A percentile compares a stretch with the other conserved stretches of the same genome.
Evolutionary conservation across 2,888 invertebrate species (phyloP).

Genomic region (Lordiphosa fenestrarum): DNA sequence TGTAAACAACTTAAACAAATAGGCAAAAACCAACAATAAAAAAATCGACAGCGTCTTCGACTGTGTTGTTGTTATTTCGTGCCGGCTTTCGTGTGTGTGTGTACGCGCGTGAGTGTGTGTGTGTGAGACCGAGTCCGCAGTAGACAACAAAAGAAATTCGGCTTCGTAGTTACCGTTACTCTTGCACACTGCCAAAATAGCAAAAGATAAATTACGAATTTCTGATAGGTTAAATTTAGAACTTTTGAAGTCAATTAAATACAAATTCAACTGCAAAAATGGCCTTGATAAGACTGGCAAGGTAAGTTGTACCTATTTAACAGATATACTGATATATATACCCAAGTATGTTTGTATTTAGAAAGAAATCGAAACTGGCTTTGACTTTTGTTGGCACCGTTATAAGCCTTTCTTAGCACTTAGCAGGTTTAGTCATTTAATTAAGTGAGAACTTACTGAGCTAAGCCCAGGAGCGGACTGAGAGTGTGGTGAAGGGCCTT

Average conservation of each 20-base stretch:
- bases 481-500: no score
- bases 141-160: constrained; percentile 45
- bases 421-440: constrained; percentile 17
- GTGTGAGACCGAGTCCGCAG: constrained; percentile 15
- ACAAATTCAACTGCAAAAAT: constrained; percentile 46
- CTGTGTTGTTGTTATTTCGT: constrained; percentile 39
- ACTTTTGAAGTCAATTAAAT: constrained; percentile 41
- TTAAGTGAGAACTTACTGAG: constrained; percentile 11
- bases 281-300: constrained; percentile 77
- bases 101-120: constrained; percentile 24
- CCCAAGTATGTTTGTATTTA: neutral
- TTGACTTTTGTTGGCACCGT: constrained; percentile 18
- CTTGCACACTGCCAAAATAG: constrained; percentile 64
- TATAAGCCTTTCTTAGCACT: constrained; percentile 23
- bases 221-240: constrained; percentile 36
- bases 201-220: constrained; percentile 42
- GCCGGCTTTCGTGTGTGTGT: constrained; percentile 33
- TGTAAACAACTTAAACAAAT: constrained; percentile 48
- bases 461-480: no score
- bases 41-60: constrained; percentile 51
- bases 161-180: constrained; percentile 53
- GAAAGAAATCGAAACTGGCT: constrained; percentile 13
- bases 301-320: constrained; percentile 58
- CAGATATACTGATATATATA: neutral
- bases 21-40: constrained; percentile 13